These are phyloP conservation scores for Malurus elegans DNA, from an alignment of 2,113 vertebrate species.

Conservation along the genomic window DNA sequence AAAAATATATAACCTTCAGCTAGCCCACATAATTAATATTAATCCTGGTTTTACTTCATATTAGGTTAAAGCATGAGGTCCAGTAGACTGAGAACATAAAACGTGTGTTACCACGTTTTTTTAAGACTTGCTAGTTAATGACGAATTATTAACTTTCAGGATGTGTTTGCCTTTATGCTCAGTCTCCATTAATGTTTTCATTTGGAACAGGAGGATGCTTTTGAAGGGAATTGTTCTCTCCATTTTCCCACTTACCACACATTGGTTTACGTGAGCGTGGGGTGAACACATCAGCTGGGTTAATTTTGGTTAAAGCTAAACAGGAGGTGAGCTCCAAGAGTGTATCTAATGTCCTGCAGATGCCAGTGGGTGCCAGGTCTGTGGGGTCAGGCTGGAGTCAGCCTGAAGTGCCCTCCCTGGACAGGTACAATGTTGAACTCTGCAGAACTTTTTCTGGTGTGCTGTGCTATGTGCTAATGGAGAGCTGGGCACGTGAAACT, in stretches of 20 bases:
- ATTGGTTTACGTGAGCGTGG: not conserved
- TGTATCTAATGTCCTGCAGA: not conserved
- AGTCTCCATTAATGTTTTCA: not conserved
- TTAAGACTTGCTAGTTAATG: not conserved
- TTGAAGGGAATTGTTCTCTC: not conserved
- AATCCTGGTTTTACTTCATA: not conserved
- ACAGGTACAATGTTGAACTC: rapidly evolving
- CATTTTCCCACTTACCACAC: not conserved
- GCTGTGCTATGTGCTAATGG: not conserved
- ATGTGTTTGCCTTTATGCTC: not conserved
- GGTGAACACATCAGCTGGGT: not conserved
- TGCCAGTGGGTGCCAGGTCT: not conserved
- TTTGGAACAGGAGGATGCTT: rapidly evolving
- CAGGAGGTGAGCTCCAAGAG: not conserved
- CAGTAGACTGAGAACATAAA: not conserved
- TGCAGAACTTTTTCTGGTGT: not conserved
- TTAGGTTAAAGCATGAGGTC: not conserved
- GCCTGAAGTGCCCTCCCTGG: too few relatives aligned
- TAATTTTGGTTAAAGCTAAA: not conserved
- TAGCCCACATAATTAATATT: not conserved
- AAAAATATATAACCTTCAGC: not conserved
- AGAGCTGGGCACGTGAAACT: not conserved
- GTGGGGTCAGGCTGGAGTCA: not conserved
- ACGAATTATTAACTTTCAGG: not conserved
- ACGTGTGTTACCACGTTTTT: not conserved